These are phyloP conservation scores for Melieria crassipennis DNA, from an alignment of 2,888 invertebrate species.

Conservation along the genomic window DNA sequence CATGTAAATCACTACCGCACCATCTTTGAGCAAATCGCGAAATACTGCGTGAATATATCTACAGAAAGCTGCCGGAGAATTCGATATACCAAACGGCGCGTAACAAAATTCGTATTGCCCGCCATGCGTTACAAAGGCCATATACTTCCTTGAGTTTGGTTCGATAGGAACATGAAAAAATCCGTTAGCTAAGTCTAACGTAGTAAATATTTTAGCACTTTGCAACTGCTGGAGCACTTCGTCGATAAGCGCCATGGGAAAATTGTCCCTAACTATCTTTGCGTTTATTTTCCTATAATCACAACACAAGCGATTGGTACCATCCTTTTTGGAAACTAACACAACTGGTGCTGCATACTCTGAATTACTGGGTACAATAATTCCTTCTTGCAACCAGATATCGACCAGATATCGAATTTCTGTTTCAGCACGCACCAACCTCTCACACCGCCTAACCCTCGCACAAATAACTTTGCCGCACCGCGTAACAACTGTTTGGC, in stretches of 20 bases:
- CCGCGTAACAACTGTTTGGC: too few species aligned
- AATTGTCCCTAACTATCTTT: constrained; percentile 4
- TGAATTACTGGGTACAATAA: constrained; percentile 51
- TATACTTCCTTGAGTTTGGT: constrained; percentile 43
- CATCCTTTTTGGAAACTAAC: too few species aligned
- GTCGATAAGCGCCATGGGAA: constrained; percentile 3
- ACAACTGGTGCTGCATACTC: constrained; percentile 41
- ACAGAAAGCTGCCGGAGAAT: constrained; percentile 41
- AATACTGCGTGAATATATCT: constrained; percentile 39
- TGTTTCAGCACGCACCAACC: too few species aligned
- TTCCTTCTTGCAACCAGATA: constrained; percentile 52
- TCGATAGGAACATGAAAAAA: constrained; percentile 47
- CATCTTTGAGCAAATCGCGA: constrained; percentile 29
- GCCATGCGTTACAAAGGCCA: constrained; percentile 47
- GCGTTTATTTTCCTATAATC: not conserved
- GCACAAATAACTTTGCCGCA: too few species aligned
- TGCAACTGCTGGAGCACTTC: constrained; percentile 24
- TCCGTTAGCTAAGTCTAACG: constrained; percentile 44
- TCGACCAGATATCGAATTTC: constrained; percentile 45
- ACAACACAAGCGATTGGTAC: too few species aligned
- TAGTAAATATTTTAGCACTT: constrained; percentile 42
- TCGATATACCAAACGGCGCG: constrained; percentile 44
- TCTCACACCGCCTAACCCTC: too few species aligned
- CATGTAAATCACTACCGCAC: constrained; percentile 35
- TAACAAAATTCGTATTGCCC: constrained; percentile 45